A percentile compares a stretch with the other conserved stretches of the same genome.
Conservation (phyloP, 2,888 invertebrate species). For the Nesidiocoris tenuis region DNA sequence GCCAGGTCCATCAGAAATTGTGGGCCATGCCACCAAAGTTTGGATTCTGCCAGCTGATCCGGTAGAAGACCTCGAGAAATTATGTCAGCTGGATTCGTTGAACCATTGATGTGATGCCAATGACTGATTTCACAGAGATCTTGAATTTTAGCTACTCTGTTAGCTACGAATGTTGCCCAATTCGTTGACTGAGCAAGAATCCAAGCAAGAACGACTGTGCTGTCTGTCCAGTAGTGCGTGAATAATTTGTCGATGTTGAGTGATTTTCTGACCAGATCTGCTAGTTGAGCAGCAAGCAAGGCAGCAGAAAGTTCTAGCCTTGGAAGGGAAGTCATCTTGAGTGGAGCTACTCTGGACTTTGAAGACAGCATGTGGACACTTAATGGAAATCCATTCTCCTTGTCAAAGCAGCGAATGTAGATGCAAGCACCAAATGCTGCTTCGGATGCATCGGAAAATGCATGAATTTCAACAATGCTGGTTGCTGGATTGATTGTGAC, state of each 20-base stretch:
- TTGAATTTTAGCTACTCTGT: constrained; percentile 29
- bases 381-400: no score
- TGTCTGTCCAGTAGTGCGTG: constrained; percentile 7
- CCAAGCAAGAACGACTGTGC: constrained; percentile 12
- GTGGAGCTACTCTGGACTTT: constrained; percentile 44
- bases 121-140: no score
- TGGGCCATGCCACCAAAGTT: constrained; percentile 22
- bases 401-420: not conserved
- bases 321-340: constrained; percentile 43
- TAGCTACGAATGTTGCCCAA: constrained; percentile 39
- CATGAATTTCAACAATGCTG: constrained; percentile 28
- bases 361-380: no score
- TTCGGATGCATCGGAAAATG: constrained; percentile 47
- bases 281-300: constrained; percentile 40
- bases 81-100: constrained; percentile 1
- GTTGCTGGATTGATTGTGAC: not conserved
- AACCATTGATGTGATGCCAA: constrained; percentile 30
- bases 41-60: not conserved
- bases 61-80: constrained; percentile 18
- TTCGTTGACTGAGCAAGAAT: not conserved
- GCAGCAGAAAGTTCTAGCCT: constrained; percentile 46
- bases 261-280: not conserved
- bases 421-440: constrained; percentile 25
- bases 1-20: not conserved
- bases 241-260: no score